phyloP scores from a whole-genome alignment of 2,113 vertebrate genomes.

The Cynocephalus volans region DNA sequence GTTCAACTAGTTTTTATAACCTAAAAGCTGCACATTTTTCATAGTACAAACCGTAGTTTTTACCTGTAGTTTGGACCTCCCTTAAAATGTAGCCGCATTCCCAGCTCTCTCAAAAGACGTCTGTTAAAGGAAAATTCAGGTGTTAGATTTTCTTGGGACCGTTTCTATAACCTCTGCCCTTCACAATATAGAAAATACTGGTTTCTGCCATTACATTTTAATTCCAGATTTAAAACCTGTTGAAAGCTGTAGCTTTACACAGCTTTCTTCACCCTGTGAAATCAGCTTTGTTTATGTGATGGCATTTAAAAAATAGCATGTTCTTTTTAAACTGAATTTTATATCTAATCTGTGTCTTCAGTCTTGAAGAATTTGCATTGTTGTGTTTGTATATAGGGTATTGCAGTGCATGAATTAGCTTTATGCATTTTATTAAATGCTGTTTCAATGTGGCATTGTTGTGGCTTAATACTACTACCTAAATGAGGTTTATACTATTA shows the following conservation, averaged over 20 bases:
- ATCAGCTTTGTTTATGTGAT: conserved; percentile 83
- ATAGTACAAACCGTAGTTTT: conserved; percentile 57
- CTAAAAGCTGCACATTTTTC: conserved; percentile 78
- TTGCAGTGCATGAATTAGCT: conserved; percentile 96
- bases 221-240: conserved; percentile 85
- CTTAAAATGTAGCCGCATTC: conserved; percentile 61
- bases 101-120: conserved; percentile 53
- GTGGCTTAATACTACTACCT: conserved; percentile 93
- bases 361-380: conserved; percentile 92
- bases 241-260: conserved; percentile 76
- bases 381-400: conserved; percentile 96
- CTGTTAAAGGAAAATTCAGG: conserved; percentile 77
- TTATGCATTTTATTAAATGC: conserved; percentile 97
- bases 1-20: conserved; percentile 78
- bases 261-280: conserved; percentile 77
- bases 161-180: conserved; percentile 82
- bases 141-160: conserved; percentile 80
- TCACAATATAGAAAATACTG: conserved; percentile 68
- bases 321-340: conserved; percentile 94
- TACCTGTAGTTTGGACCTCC: conserved; percentile 65
- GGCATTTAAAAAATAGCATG: conserved; percentile 92
- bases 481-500: conserved; percentile 92
- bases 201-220: conserved; percentile 79
- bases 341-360: conserved; percentile 91
- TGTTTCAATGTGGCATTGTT: conserved; percentile 93